These are phyloP conservation scores for Phacellophora camtschatica DNA, from an alignment of 30 jellyfish, hydroid and myxozoan genomes.

Conservation along the genomic window DNA sequence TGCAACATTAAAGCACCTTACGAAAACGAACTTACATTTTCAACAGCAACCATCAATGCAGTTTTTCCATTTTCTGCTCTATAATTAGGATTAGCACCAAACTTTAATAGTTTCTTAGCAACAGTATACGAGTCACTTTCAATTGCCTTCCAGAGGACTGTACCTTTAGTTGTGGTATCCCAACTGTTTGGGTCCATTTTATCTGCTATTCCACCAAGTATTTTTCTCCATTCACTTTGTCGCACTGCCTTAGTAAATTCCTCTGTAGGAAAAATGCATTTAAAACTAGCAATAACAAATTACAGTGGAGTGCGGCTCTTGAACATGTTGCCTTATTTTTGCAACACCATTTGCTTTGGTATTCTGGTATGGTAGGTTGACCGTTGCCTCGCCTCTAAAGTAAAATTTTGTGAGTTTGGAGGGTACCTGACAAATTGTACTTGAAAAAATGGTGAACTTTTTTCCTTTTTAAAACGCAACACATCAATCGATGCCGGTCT, in stretches of 20 bases:
- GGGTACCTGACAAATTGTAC: too few relatives aligned
- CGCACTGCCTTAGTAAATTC: constrained; percentile 22
- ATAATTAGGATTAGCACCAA: constrained; percentile 68
- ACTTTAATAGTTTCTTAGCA: constrained; percentile 50
- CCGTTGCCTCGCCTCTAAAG: too few relatives aligned
- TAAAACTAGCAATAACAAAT: neutral
- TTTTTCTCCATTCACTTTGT: constrained; percentile 5
- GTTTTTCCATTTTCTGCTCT: constrained; percentile 68
- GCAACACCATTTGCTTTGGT: too few relatives aligned
- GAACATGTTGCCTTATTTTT: too few relatives aligned
- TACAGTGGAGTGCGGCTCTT: too few relatives aligned
- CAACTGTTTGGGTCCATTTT: constrained; percentile 37
- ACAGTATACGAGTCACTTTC: neutral
- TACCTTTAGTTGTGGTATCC: constrained; percentile 38
- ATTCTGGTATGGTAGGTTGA: too few relatives aligned
- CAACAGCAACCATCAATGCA: constrained; percentile 81
- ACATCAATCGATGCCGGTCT: too few relatives aligned
- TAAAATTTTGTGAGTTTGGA: too few relatives aligned
- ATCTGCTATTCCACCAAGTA: constrained; percentile 48
- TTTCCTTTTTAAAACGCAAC: too few relatives aligned
- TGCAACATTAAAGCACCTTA: neutral
- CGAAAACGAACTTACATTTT: constrained; percentile 10
- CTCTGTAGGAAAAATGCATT: constrained; percentile 8
- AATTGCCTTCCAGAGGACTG: constrained; percentile 52
- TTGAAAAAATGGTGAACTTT: too few relatives aligned